Conservation (phyloP, 2,888 invertebrate species). For the Peribatodes rhomboidaria region DNA sequence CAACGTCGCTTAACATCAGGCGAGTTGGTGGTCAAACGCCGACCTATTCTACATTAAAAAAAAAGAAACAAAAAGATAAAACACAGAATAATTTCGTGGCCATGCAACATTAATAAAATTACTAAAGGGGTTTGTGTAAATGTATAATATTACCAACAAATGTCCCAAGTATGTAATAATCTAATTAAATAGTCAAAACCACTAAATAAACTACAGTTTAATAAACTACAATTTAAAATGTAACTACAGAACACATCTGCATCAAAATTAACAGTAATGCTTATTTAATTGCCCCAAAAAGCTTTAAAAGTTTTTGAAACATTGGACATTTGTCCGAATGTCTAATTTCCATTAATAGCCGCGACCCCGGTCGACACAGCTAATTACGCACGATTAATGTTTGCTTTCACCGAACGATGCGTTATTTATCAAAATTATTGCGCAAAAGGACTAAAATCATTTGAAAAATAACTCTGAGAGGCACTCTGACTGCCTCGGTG, state of each 20-base stretch:
- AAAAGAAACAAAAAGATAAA: too few relatives aligned
- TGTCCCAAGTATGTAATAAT: too few relatives aligned
- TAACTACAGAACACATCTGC: background rate
- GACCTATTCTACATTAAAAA: too few relatives aligned
- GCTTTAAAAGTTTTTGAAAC: slow-evolving; percentile 25
- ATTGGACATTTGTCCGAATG: slow-evolving; percentile 35
- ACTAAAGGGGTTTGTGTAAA: too few relatives aligned
- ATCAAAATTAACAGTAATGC: slow-evolving; percentile 26
- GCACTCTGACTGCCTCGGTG: too few relatives aligned
- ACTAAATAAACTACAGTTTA: too few relatives aligned
- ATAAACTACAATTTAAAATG: background rate
- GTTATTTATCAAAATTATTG: background rate
- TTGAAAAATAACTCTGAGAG: background rate
- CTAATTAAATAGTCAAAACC: too few relatives aligned
- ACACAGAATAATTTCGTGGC: too few relatives aligned
- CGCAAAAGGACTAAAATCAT: background rate
- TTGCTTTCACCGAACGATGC: background rate
- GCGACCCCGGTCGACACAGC: slow-evolving; percentile 13
- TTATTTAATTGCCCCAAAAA: slow-evolving; percentile 38
- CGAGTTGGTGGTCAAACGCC: too few relatives aligned
- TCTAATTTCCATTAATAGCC: slow-evolving; percentile 36
- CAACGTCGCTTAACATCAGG: too few relatives aligned
- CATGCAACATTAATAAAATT: too few relatives aligned
- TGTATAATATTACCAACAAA: too few relatives aligned
- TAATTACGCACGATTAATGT: slow-evolving; percentile 11